Evolutionary conservation across 53 echinoderm and acorn worm genomes (phyloP).

Genomic region (Mesocentrotus franciscanus): DNA sequence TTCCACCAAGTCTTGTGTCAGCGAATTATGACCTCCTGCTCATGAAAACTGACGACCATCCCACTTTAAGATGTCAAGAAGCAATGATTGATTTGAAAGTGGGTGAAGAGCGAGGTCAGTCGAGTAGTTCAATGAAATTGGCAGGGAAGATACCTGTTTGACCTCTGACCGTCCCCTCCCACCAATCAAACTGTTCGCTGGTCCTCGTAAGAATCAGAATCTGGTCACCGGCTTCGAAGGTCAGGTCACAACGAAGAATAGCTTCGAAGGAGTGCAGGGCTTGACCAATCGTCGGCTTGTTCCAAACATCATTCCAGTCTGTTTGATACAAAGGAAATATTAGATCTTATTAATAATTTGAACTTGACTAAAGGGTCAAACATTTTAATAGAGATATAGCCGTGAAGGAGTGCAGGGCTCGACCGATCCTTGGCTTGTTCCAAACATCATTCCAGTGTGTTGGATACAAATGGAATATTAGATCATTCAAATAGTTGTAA

Average conservation of each 20-base stretch:
- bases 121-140: conserved; percentile 69
- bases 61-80: too few relatives aligned
- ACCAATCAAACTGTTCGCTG: conserved; percentile 86
- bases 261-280: conserved; percentile 77
- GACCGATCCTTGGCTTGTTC: conserved; percentile 52
- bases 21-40: too few relatives aligned
- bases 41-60: too few relatives aligned
- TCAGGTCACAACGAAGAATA: conserved; percentile 82
- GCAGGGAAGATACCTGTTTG: conserved; percentile 86
- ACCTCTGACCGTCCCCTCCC: conserved; percentile 86
- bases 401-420: conserved; percentile 73
- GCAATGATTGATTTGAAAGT: too few relatives aligned
- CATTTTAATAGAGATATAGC: not conserved
- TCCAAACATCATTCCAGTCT: conserved; percentile 45
- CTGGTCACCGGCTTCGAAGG: conserved; percentile 80
- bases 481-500: too few relatives aligned
- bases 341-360: not conserved
- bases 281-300: conserved; percentile 52
- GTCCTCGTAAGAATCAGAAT: conserved; percentile 82
- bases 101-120: too few relatives aligned
- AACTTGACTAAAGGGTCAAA: too few relatives aligned
- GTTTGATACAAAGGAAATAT: not conserved
- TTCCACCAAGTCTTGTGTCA: too few relatives aligned
- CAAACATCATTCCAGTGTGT: conserved; percentile 39
- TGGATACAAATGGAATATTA: not conserved